Base-by-base conservation (phyloP, 1,140 invertebrate species). In the Bombus waltoni region DNA sequence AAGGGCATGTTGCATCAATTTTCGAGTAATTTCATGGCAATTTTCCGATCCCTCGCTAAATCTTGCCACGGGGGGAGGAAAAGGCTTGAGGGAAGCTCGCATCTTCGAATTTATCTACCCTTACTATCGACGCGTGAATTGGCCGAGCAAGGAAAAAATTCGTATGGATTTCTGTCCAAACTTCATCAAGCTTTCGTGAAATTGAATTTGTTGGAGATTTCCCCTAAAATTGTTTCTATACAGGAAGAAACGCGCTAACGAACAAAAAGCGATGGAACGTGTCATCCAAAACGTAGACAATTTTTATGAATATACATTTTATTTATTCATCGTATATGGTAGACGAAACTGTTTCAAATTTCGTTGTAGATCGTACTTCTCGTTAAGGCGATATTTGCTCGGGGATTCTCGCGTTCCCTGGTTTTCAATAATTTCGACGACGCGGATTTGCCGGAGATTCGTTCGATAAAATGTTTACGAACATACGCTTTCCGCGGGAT, bases 11-110 rank as follows among this genome's bases (percentile, higher is more conserved):
- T 53, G 81, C 80, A 66, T 89, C 93, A 93, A 94, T 94, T 94
- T 93, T 92, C 88, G 85, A 38, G 92, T 90, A 94, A 94, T 94
- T 94, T 94, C 93, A 91, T 91, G 92, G 80, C 93, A 94, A 94
- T 94, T 94, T 94, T 93, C 93, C 90, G 90, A 92, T 91, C 87
- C 85, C 77, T 74, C 40, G 70, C 65, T 71, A 72, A 80, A 91
- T 89, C 40, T 66, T 72, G 32, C 40, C 40, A 72, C 83, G 77
- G 80, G 38, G 75, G 75, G 82, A 42, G 75, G 72, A 74, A 83
- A 85, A 77, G 62, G 79, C 73, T 72, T 57, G 73, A 79, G 83
- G 83, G 47, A 73, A 65, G 74, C 25, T 57, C 47, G 47, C 53
- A 40, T 91, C 80, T 88, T 81, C 83, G 83, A 89, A 89, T 90